These are phyloP conservation scores for Xestia rhomboidea DNA, from an alignment of 2,888 invertebrate species.

Conservation along the genomic window DNA sequence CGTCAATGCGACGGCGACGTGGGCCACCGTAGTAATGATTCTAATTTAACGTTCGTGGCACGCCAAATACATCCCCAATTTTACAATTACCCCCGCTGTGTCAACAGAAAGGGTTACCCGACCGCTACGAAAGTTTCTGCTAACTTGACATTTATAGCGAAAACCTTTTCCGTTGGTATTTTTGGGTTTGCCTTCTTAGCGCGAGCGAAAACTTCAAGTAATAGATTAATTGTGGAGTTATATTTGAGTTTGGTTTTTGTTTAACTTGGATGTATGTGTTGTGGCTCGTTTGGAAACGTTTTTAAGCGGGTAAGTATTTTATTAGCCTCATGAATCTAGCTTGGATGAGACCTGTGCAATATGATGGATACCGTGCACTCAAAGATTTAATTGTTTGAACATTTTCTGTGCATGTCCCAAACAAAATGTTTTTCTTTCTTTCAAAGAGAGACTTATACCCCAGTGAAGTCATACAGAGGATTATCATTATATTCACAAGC, in stretches of 20 bases:
- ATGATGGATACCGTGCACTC: background rate
- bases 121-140: constrained; percentile 45
- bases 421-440: background rate
- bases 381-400: background rate
- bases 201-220: constrained; percentile 25
- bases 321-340: background rate
- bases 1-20: constrained; percentile 9
- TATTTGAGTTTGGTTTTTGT: constrained; percentile 34
- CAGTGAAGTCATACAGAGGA: background rate
- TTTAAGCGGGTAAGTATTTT: background rate
- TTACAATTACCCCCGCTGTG: constrained; percentile 65
- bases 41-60: constrained; percentile 67
- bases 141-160: constrained; percentile 56
- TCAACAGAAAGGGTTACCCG: constrained; percentile 63
- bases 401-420: background rate
- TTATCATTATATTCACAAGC: background rate
- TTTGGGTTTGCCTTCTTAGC: constrained; percentile 29
- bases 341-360: too few species aligned
- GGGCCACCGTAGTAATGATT: constrained; percentile 55
- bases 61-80: constrained; percentile 59
- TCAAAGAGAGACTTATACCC: background rate
- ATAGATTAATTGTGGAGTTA: constrained; percentile 33
- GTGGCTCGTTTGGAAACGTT: background rate
- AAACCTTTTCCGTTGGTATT: constrained; percentile 49
- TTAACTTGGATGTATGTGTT: background rate